phyloP scores from a whole-genome alignment of 2,888 invertebrate species.

The Rhodophaea formosa region DNA sequence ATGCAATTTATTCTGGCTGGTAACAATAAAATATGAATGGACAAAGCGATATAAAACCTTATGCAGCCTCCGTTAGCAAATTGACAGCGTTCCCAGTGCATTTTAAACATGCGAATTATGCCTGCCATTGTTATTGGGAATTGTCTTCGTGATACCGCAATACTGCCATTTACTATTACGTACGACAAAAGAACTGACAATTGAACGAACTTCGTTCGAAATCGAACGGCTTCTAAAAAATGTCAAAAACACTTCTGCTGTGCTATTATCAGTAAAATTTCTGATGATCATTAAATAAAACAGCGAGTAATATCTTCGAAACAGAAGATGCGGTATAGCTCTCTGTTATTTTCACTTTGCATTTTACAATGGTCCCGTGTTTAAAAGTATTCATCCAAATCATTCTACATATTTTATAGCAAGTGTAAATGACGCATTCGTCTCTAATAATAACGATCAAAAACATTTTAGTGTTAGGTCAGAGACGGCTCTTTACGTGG shows the following conservation, averaged over 20 bases:
- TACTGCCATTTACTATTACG: conserved; percentile 5
- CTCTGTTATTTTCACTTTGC: no score
- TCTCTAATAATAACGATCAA: not conserved
- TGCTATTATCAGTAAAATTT: no score
- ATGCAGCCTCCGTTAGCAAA: conserved; percentile 21
- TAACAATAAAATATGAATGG: conserved; percentile 9
- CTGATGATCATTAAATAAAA: no score
- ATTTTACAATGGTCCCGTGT: no score
- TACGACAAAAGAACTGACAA: no score
- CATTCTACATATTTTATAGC: not conserved
- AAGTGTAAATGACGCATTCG: not conserved
- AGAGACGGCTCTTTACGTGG: not conserved
- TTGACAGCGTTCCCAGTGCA: conserved; percentile 31
- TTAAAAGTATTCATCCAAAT: no score
- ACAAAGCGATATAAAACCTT: conserved; percentile 18
- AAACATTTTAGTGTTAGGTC: not conserved
- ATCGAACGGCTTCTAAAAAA: no score
- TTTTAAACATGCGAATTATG: conserved; percentile 32
- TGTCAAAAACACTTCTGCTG: no score
- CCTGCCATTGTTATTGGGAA: conserved; percentile 21
- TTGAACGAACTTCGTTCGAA: not conserved
- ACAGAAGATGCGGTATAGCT: no score
- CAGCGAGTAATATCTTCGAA: no score
- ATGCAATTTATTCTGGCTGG: not conserved
- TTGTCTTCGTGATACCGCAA: conserved; percentile 3